Base-by-base conservation (phyloP, 2,888 invertebrate genomes). In the Epinotia ramella region DNA sequence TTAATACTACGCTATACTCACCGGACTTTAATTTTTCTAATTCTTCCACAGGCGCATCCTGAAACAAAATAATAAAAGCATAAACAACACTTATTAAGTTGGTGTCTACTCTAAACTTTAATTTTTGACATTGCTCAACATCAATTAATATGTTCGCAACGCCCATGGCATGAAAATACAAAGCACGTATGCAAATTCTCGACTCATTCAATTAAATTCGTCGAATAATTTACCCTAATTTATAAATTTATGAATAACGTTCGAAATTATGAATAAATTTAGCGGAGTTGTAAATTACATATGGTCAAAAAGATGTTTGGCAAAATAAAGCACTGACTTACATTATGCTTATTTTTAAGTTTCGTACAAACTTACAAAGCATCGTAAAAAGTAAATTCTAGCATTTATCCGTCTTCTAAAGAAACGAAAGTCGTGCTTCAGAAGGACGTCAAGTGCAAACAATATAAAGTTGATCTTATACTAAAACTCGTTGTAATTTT, bases 21-120 rank as follows among this genome's bases (percentile, higher is more conserved):
- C 93, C 91, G 76, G 87, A 81, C 88, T 94, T 94, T 16, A 94
- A 84, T 78, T 93, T 92, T 80, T 94, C 92, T 78, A 94, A 80
- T 80, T 94, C 91, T 78, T 91, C 91, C 5, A 94, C 93, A 0
- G 93, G 92, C 63, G 90, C 85, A 78, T 94, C 94, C 94, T 94
- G 86, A 57, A 92, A 92, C 82, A 86, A 84, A 84, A 49, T 12
- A 24, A 20, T 12, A 24, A 57, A 12, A 57, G 3, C 18, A 20
- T 18, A 2, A 13, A 62, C 24, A 33, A 3, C n/a, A 53, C 16
- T 49, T 53, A n/a, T 5, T n/a, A 53, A 6, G 53, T n/a, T 53
- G 16, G 49, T 16, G 16, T 16, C 4, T 49, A 16, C n/a, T 49
- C 13, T 49, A n/a, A 49, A 16, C 3, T 49, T 4, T 49, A 5